These are phyloP conservation scores for Tiliacea citrago DNA, from an alignment of 2,888 invertebrate genomes.

Conservation along the genomic window DNA sequence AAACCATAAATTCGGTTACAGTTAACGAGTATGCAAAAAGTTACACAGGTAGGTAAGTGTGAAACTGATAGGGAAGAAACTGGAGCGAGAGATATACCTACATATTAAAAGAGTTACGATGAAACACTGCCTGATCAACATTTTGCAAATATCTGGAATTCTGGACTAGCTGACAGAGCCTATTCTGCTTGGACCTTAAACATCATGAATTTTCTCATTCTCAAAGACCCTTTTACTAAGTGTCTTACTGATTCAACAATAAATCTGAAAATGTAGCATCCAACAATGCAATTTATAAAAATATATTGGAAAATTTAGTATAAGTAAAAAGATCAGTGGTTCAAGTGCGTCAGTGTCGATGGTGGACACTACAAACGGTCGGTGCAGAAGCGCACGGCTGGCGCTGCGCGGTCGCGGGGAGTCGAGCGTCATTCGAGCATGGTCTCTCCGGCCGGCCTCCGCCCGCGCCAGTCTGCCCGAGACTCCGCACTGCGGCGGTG, in stretches of 20 bases:
- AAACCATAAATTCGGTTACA: background rate
- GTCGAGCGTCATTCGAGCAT: conserved; percentile 69
- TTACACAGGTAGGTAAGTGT: background rate
- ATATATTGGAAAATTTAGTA: background rate
- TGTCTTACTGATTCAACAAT: background rate
- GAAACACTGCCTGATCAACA: background rate
- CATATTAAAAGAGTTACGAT: background rate
- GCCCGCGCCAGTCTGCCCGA: conserved; percentile 81
- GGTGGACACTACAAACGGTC: conserved; percentile 12
- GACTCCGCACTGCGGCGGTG: conserved; percentile 87
- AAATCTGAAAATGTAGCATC: background rate
- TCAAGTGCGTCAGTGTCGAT: conserved; percentile 9
- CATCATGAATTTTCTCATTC: background rate
- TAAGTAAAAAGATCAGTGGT: conserved; percentile 3
- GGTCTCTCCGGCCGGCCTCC: conserved; percentile 67
- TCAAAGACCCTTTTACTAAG: background rate
- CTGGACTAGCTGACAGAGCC: background rate
- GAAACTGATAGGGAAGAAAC: background rate
- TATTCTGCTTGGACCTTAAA: background rate
- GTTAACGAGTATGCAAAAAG: background rate
- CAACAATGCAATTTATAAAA: background rate
- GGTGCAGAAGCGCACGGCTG: conserved; percentile 44
- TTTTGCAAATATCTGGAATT: background rate
- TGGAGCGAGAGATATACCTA: background rate
- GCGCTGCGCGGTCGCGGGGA: conserved; percentile 60